Percentiles rank a stretch among this genome's conserved stretches.
These are phyloP conservation scores for Psittacula echo DNA, from an alignment of 2,797 vertebrate species.

Conservation along the genomic window DNA sequence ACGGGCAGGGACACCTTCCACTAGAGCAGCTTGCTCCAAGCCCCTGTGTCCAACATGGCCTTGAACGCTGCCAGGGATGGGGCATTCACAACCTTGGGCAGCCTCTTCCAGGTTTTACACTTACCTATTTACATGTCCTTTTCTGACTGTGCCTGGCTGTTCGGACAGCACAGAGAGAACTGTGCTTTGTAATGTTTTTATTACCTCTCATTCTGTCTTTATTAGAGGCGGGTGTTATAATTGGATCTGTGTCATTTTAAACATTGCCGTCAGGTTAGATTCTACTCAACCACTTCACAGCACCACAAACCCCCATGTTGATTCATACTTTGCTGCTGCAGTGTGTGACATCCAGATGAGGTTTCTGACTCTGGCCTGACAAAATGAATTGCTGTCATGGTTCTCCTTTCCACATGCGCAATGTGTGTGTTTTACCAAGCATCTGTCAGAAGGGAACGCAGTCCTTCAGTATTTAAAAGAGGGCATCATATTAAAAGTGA, in stretches of 20 bases:
- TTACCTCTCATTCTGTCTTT: not conserved
- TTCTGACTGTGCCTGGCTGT: not conserved
- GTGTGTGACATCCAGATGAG: not conserved
- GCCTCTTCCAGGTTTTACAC: not conserved
- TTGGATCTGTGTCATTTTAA: not conserved
- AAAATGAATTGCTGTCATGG: not conserved
- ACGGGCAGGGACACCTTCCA: not conserved
- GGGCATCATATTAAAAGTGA: not conserved
- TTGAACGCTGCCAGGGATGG: not conserved
- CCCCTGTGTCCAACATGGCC: not conserved
- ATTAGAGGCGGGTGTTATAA: not conserved
- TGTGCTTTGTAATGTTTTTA: not conserved
- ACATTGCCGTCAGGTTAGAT: not conserved
- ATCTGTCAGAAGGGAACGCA: not conserved
- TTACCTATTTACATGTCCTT: not conserved
- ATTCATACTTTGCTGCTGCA: not conserved
- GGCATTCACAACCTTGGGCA: not conserved
- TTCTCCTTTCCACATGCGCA: not conserved
- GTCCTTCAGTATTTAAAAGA: not conserved
- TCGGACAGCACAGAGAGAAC: not conserved
- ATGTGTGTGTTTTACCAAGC: not conserved
- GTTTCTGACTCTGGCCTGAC: not conserved
- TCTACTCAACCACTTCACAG: not conserved
- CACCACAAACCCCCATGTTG: not conserved
- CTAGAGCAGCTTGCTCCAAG: not conserved